phyloP scores from a whole-genome alignment of 2,797 vertebrate species.

The Amblyraja radiata region DNA sequence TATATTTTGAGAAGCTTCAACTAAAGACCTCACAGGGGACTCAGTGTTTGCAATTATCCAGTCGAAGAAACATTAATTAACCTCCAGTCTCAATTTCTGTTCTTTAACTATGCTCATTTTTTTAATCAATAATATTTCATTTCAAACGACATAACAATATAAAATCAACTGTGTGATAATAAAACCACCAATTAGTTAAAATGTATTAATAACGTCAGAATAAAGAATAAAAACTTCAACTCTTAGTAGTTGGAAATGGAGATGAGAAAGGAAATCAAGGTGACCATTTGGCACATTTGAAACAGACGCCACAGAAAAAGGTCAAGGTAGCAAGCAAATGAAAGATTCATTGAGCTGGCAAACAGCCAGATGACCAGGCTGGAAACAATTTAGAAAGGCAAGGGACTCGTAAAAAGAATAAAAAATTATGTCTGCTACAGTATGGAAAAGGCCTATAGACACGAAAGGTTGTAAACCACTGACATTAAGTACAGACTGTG shows the following conservation, averaged over 20 bases:
- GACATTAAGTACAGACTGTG: slow-evolving; percentile 5
- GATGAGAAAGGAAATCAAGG: slow-evolving; percentile 6
- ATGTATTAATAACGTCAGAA: not conserved
- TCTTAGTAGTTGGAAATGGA: not conserved
- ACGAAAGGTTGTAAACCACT: slow-evolving; percentile 7
- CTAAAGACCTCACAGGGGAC: not conserved
- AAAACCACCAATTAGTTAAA: not conserved
- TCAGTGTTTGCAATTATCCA: not conserved
- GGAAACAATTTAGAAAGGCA: slow-evolving; percentile 28
- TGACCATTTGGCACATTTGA: not conserved
- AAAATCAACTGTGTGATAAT: not conserved
- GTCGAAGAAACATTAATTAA: not conserved
- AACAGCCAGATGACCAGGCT: slow-evolving; percentile 15
- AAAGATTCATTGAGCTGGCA: slow-evolving; percentile 30
- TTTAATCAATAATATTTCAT: not conserved
- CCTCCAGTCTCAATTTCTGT: not conserved
- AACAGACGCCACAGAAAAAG: not conserved
- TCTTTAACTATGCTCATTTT: not conserved
- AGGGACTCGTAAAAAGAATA: slow-evolving; percentile 33
- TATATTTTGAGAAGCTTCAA: not conserved
- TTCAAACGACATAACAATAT: not conserved
- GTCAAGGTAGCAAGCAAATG: slow-evolving; percentile 24
- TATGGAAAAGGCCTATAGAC: slow-evolving; percentile 19
- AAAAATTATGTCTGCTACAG: slow-evolving; percentile 4
- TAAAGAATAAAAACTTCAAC: not conserved